Base-by-base conservation (phyloP, 2,113 vertebrate genomes). In the Nesogale talazaci region DNA sequence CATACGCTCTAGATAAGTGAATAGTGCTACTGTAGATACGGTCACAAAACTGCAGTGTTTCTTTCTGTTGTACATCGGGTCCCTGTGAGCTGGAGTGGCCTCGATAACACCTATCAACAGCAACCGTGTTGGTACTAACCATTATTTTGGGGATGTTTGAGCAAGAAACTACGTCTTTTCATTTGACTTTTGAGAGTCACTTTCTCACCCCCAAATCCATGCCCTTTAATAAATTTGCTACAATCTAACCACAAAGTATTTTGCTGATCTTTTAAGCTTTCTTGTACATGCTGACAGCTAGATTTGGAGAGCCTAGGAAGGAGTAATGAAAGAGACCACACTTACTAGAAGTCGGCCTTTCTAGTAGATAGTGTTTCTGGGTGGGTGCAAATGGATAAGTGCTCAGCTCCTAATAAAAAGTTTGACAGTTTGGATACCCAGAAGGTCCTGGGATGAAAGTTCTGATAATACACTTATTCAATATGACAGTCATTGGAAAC, bases 191-290 rank as follows among this genome's bases (percentile, higher is more conserved):
- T 38, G 59, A 93, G 78, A 81, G 27, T 19, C 14, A 42, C 81
- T 90, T 90, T 82, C 74, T 83, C 76, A 92, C 23, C 63, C 34
- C 63, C 87, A 94, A 94, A 61, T 36, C 40, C n/a, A 65, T 59
- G 70, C 11, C 84, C 38, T 67, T 76, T 59, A 56, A 16, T 74
- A 84, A 27, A 34, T 4, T 75, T 81, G 27, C 22, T 27, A 75
- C 14, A 72, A n/a, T 75, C 25, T 84, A 69, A 36, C 38, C 17
- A 67, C 46, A 84, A 77, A 84, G 38, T 29, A 59, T 25, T 91
- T 56, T 63, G 14, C 3, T 59, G 3, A 42, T 40, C 42, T 81
- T 65, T 86, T 61, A 85, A 81, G 63, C 9, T 88, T 40, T 40
- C 38, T 65, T 90, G 61, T 59, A 46, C 75, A 27, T 74, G 19